Conservation (phyloP, 2,888 invertebrate species). For the Hemistola chrysoprasaria region DNA sequence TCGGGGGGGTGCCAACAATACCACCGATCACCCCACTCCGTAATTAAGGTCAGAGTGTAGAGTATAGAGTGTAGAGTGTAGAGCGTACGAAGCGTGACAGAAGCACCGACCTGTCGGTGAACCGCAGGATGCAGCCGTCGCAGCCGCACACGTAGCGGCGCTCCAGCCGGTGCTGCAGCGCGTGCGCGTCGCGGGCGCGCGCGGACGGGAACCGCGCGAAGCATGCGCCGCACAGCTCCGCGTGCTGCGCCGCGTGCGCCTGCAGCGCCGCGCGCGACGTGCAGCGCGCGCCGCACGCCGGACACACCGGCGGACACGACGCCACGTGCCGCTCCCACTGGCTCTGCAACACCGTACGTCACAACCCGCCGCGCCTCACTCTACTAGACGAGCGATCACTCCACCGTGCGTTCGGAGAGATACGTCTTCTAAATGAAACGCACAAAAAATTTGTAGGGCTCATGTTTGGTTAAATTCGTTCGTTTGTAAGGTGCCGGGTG, state of each 20-base stretch:
- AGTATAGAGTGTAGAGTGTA: no score
- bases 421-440: no score
- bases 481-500: no score
- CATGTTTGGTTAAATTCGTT: no score
- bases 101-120: conserved; percentile 53
- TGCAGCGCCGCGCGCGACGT: conserved; percentile 23
- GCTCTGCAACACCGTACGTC: conserved; percentile 38
- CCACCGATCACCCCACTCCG: no score
- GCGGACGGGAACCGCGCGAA: conserved; percentile 32
- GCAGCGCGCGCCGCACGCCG: conserved; percentile 29
- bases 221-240: conserved; percentile 32
- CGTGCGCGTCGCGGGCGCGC: conserved; percentile 47
- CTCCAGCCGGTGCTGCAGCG: conserved; percentile 56
- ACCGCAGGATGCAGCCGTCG: conserved; percentile 67
- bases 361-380: no score
- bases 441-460: no score
- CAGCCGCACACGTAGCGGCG: conserved; percentile 69
- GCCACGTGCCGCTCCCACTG: conserved; percentile 41
- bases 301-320: conserved; percentile 29
- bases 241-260: conserved; percentile 24
- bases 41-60: no score
- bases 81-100: no score
- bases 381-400: no score
- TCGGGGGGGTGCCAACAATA: no score
- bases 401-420: no score